These are phyloP conservation scores for Pitta sordida DNA, from an alignment of 2,113 vertebrate species.

Conservation along the genomic window DNA sequence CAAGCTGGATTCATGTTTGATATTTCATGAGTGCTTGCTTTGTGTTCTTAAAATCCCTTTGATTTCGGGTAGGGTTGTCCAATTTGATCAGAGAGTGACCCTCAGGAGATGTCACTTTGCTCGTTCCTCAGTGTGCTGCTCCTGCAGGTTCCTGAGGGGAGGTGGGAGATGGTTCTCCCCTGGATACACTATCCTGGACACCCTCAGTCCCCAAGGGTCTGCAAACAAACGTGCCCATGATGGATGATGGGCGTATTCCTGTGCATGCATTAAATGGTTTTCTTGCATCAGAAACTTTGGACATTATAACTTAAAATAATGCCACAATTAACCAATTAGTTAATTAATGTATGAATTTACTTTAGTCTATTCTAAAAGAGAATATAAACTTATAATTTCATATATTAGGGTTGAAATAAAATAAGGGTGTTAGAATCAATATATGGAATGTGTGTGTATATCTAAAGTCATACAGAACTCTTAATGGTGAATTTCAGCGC, in stretches of 20 bases:
- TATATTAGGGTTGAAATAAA: not conserved
- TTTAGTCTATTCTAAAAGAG: not conserved
- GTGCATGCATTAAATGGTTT: rapidly evolving
- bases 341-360: not conserved
- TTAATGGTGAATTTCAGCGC: not conserved
- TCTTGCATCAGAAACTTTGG: not conserved
- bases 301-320: not conserved
- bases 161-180: not conserved
- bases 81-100: not conserved
- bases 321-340: not conserved
- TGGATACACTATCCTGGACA: rapidly evolving
- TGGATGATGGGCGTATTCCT: not conserved
- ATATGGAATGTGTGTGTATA: not conserved
- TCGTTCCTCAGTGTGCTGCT: not conserved
- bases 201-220: rapidly evolving
- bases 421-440: not conserved
- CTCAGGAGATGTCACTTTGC: not conserved
- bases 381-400: not conserved
- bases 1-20: not conserved
- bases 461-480: not conserved
- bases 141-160: not conserved
- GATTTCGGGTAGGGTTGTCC: not conserved
- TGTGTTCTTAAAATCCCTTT: not conserved
- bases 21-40: not conserved
- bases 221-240: not conserved